Conservation (phyloP, 2,113 vertebrate genomes). For the Tyto alba region DNA sequence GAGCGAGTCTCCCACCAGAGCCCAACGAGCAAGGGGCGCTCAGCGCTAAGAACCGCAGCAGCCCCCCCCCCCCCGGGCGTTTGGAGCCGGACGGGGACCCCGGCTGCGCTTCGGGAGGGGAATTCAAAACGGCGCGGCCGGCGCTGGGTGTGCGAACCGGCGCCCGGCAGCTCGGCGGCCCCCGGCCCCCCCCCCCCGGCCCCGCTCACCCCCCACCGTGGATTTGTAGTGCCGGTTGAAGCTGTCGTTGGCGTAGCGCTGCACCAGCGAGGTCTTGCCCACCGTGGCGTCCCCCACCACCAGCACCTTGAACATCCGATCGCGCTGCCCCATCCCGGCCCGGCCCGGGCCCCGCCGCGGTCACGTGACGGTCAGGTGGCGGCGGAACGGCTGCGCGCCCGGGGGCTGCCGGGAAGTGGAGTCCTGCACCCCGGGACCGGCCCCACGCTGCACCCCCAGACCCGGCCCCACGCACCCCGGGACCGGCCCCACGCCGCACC, state of each 20-base stretch:
- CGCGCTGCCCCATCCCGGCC: constrained; percentile 68
- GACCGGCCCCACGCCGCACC: background rate
- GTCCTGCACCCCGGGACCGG: background rate
- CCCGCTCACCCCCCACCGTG: constrained; percentile 82
- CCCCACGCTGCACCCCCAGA: too few relatives aligned
- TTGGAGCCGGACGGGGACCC: background rate
- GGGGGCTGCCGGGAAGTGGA: background rate
- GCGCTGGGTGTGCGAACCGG: too few relatives aligned
- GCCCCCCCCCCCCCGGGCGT: too few relatives aligned
- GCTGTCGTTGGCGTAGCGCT: constrained; percentile 80
- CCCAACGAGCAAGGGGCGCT: rapidly evolving
- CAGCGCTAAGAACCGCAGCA: background rate
- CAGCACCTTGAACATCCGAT: constrained; percentile 84
- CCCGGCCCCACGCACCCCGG: background rate
- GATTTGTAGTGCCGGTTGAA: constrained; percentile 85
- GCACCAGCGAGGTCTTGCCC: constrained; percentile 84
- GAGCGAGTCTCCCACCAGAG: rapidly evolving
- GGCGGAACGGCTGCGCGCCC: background rate
- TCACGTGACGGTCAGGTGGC: background rate
- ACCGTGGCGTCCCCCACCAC: constrained; percentile 82
- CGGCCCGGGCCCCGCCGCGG: background rate
- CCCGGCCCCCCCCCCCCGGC: background rate
- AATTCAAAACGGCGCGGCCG: too few relatives aligned
- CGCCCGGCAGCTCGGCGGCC: too few relatives aligned
- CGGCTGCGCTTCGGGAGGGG: background rate